Conservation (phyloP, 2,113 vertebrate species). For the Calyptommatus sinebrachiatus region DNA sequence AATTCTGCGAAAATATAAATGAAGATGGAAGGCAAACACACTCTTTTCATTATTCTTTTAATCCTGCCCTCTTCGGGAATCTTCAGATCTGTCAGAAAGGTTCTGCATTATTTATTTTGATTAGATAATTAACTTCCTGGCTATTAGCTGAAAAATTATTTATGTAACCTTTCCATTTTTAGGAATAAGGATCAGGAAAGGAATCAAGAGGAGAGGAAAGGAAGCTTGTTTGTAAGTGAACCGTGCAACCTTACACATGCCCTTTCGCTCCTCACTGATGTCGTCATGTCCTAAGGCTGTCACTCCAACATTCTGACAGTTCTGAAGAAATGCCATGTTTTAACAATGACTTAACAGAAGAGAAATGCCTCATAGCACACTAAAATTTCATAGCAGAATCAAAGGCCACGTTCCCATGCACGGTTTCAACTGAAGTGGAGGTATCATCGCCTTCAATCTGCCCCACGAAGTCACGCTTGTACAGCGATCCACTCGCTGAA, state of each 20-base stretch:
- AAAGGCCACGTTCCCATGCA: too few relatives aligned
- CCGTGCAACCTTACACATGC: background rate
- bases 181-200: background rate
- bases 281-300: background rate
- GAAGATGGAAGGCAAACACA: background rate
- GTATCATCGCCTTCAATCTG: too few relatives aligned
- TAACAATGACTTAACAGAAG: background rate
- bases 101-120: conserved; percentile 5
- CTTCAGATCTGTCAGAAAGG: background rate
- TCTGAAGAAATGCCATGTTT: conserved; percentile 3
- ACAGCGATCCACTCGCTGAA: too few relatives aligned
- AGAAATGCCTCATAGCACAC: background rate
- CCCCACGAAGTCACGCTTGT: too few relatives aligned
- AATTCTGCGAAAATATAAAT: background rate
- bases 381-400: background rate
- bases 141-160: background rate
- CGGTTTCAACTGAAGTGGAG: too few relatives aligned
- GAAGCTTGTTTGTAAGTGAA: background rate
- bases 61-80: background rate
- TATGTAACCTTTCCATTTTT: background rate
- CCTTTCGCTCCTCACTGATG: background rate
- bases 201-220: background rate
- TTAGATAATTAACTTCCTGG: background rate
- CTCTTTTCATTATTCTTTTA: background rate
- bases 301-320: background rate